Percentiles rank a stretch among this genome's conserved stretches.
Evolutionary conservation across 2,797 vertebrate genomes (phyloP).

Genomic region (Gymnocypris eckloni): DNA sequence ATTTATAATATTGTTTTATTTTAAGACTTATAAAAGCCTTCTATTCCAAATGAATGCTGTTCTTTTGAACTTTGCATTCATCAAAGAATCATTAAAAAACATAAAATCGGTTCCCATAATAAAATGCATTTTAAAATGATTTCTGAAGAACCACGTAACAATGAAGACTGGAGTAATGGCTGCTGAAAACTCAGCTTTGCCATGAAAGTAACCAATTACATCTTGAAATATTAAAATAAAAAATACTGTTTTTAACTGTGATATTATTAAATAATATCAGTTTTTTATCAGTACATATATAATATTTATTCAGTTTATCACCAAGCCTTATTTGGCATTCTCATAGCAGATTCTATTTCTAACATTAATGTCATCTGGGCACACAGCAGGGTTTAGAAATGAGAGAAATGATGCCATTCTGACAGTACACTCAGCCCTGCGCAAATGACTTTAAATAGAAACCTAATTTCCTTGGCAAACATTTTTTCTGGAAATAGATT

Average conservation of each 20-base stretch:
- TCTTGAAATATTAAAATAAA: neutral
- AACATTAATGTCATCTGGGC: neutral
- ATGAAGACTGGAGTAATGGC: neutral
- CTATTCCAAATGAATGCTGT: neutral
- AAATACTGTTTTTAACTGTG: neutral
- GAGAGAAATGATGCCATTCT: neutral
- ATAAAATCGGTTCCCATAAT: neutral
- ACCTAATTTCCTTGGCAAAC: conserved; percentile 3
- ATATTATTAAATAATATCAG: neutral
- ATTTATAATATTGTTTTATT: neutral
- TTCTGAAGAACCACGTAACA: neutral
- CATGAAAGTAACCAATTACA: neutral
- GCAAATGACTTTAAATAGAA: conserved; percentile 35
- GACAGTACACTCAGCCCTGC: neutral
- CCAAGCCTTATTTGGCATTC: neutral
- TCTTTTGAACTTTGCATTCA: neutral
- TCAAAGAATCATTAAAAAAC: neutral
- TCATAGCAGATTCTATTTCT: neutral
- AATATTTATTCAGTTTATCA: neutral
- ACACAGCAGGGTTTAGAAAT: conserved; percentile 7
- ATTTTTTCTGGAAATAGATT: neutral
- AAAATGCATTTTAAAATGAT: neutral
- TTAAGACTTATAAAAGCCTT: neutral
- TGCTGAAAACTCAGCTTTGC: neutral
- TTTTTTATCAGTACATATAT: neutral